Evolutionary conservation across 2,797 vertebrate species (phyloP), one percentile per base, ranked within the genome.

Genomic region (Tauraco hartlaubi): DNA sequence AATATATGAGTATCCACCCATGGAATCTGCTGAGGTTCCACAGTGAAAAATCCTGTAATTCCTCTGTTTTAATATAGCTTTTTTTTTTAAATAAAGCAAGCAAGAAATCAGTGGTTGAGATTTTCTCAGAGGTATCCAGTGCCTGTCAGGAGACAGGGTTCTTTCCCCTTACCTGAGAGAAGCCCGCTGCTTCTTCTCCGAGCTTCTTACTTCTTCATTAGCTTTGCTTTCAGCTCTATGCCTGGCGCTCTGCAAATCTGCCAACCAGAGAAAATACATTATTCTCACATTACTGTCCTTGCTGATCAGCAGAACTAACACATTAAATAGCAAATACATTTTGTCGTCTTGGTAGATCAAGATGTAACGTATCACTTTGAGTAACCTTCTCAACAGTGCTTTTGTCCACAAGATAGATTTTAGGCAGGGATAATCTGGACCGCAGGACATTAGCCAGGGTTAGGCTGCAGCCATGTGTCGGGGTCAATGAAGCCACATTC

Each of bases 131-230:
- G 29, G 22, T 28, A 76, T 5, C 3, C 43, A 48, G 44, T 31
- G 46, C 56, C 46, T 85, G 41, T 31, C 39, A 82, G 39, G 51
- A 88, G 49, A 6, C 39, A 76, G 20, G 13, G 19, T 25, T 91
- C 39, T 54, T 92, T 78, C 31, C 15, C 20, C 80, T 96, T 98
- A 99, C 99, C 99, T 99, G 95, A 99, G 98, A 52, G 99, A 98
- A 26, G 98, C 98, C 43, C 99, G 98, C 95, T 98, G 98, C 97
- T 99, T 99, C 98, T 99, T 99, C 92, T 99, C 99, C 90, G 98
- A 98, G 97, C 97, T 98, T 96, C 99, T 99, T 88, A 98, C 97
- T 96, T 99, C 99, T 97, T 99, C 99, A 3, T 98, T 96, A 68
- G 98, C 98, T 98, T 99, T 99, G 98, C 97, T 98, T 83, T 99